A percentile compares a stretch with the other conserved stretches of the same genome.
phyloP scores from a whole-genome alignment of 2,113 vertebrate species.

The Malurus cyaneus region DNA sequence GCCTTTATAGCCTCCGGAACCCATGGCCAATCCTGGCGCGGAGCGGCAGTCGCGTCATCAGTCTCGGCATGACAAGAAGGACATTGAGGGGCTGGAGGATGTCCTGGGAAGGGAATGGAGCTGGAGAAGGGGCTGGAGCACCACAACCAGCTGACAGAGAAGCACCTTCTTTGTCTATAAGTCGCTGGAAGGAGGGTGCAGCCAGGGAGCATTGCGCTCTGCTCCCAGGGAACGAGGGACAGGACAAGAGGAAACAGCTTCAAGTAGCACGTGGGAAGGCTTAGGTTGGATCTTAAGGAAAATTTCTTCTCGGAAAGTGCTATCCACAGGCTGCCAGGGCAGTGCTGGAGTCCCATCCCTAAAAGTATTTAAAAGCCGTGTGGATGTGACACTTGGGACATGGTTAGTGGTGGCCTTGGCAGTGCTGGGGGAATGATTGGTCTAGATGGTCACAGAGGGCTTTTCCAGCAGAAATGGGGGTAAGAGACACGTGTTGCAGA shows the following conservation, averaged over 20 bases:
- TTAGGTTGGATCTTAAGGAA: too few species aligned
- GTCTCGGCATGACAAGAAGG: background rate
- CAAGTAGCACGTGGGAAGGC: too few species aligned
- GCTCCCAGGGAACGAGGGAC: too few species aligned
- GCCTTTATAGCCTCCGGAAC: background rate
- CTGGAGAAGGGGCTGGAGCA: background rate
- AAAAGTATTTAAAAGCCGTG: too few species aligned
- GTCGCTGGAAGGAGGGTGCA: background rate
- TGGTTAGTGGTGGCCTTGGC: background rate
- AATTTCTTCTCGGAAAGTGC: too few species aligned
- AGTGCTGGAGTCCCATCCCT: too few species aligned
- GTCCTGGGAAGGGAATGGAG: background rate
- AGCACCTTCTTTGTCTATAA: background rate
- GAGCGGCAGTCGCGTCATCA: accelerated
- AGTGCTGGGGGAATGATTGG: background rate
- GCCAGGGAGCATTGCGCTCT: background rate
- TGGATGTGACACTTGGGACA: too few species aligned
- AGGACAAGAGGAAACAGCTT: too few species aligned
- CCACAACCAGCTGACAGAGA: background rate
- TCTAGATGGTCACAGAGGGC: background rate
- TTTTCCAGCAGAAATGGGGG: background rate
- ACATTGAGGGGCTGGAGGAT: background rate
- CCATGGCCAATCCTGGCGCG: background rate
- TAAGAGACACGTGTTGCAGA: background rate
- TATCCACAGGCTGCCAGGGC: too few species aligned